These are phyloP conservation scores for Eurypyga helias DNA, from an alignment of 2,113 vertebrate species.

Conservation along the genomic window DNA sequence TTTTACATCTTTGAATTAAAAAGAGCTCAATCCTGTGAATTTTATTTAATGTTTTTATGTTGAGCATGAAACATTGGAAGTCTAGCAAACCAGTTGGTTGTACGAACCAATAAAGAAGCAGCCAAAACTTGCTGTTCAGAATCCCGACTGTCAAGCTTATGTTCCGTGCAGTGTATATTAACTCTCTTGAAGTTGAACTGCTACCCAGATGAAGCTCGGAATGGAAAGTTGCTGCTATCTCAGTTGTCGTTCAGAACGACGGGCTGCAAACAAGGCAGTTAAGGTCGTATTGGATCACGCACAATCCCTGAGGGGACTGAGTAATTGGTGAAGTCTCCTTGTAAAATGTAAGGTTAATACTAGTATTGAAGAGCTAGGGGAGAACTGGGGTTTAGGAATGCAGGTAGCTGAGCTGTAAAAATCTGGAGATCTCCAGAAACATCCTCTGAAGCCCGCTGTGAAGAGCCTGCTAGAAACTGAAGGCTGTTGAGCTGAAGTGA, in stretches of 20 bases:
- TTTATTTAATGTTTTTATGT: background rate
- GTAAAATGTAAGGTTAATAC: background rate
- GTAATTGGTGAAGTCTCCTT: background rate
- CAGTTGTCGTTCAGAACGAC: fast-evolving
- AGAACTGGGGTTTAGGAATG: background rate
- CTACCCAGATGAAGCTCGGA: background rate
- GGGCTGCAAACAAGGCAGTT: background rate
- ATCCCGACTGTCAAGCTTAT: background rate
- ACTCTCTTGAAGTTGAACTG: background rate
- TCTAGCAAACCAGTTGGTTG: background rate
- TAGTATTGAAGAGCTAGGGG: background rate
- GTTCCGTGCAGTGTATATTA: background rate
- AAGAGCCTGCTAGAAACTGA: background rate
- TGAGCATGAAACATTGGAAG: background rate
- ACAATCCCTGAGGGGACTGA: background rate
- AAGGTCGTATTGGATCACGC: fast-evolving
- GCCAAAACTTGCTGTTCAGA: background rate
- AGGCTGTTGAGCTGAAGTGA: background rate
- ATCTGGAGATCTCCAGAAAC: background rate
- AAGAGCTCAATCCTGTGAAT: background rate
- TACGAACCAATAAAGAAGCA: background rate
- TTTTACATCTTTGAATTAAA: background rate
- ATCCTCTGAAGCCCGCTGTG: background rate
- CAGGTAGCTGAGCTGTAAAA: background rate
- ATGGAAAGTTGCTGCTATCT: background rate